Base-by-base conservation (phyloP, 30 jellyfish, hydroid and myxozoan genomes). In the Aurelia coerulea region DNA sequence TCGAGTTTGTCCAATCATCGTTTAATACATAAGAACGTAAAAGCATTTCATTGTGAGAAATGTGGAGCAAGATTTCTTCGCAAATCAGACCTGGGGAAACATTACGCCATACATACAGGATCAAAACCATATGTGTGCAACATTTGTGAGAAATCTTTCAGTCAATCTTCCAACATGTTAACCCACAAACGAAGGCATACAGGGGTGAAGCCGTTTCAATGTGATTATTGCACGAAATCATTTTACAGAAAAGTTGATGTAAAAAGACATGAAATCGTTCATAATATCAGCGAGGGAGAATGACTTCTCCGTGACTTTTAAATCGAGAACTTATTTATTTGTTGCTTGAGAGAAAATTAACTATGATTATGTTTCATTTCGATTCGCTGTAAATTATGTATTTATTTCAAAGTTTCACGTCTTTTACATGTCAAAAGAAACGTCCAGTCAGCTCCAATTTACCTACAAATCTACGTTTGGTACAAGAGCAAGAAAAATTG, bases 161-260 rank as follows among this genome's bases (percentile, higher is more conserved):
- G 95, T 37, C 98, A 92, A 64, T 92, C 98, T 3, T 92, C 98
- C 7, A 92, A 92, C 75, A 86, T 92, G 96, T 80, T 92, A 32
- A 92, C 98, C 1, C 98, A 92, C 65, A 88, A 75, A 49, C 87
- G 98, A 69, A 80, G 97, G 32, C 98, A 92, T 62, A 68, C 98
- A 17, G 98, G 98, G 15, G 81, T 86, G 23, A 66, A 91, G 32
- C 98, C 98, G 34, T 92, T 62, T 56, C 63, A 85, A 16, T 92
- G 98, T 71, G 60, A 68, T 53, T 65, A 17, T 34, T 92, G 98
- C 80, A 76, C 97, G 54, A 86, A 86, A 56, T 71, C 94, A 14
- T 92, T 92, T 62, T 92, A 92, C 65, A 46, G 98, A 46, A 86
- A 86, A 66, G 98, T 92, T 13, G 98, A 92, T 58, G 97, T 92